phyloP scores from a whole-genome alignment of 2,113 vertebrate species.

The Verasper variegatus region DNA sequence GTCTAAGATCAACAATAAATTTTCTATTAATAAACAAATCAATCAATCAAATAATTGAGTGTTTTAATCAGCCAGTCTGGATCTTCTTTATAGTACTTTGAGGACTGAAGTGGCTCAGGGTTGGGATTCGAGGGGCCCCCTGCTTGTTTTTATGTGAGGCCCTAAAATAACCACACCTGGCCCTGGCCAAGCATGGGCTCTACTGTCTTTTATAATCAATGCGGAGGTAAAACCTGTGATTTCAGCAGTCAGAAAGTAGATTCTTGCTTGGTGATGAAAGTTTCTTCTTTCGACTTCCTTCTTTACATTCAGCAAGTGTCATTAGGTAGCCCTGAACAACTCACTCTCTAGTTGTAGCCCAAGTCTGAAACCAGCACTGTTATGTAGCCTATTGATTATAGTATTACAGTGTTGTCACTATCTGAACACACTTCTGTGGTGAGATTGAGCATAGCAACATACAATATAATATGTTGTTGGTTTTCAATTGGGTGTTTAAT shows the following conservation, averaged over 20 bases:
- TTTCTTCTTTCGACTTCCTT: slow-evolving; percentile 26
- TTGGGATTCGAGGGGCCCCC: not conserved
- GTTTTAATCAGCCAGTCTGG: not conserved
- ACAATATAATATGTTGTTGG: not conserved
- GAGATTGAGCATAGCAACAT: slow-evolving; percentile 2
- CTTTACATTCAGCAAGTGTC: slow-evolving; percentile 42
- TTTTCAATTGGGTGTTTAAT: not conserved
- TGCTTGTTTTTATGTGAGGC: not conserved
- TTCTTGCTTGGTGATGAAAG: not conserved
- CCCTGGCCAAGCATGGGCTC: not conserved
- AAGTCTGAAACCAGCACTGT: slow-evolving; percentile 54
- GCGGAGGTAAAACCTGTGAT: not conserved
- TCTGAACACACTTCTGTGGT: slow-evolving; percentile 10
- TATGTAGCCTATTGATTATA: slow-evolving; percentile 42
- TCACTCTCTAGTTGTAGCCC: slow-evolving; percentile 17
- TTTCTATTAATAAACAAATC: not conserved
- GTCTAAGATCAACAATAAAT: not conserved
- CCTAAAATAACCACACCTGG: slow-evolving; percentile 1
- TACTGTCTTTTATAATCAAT: slow-evolving; percentile 1
- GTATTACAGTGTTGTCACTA: not conserved
- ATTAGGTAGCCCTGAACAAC: slow-evolving; percentile 50
- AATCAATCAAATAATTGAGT: not conserved
- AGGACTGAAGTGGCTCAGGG: not conserved
- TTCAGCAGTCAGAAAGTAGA: not conserved
- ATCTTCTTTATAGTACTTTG: not conserved